phyloP scores from a whole-genome alignment of 2,113 vertebrate genomes.

The Amphilophus citrinellus region DNA sequence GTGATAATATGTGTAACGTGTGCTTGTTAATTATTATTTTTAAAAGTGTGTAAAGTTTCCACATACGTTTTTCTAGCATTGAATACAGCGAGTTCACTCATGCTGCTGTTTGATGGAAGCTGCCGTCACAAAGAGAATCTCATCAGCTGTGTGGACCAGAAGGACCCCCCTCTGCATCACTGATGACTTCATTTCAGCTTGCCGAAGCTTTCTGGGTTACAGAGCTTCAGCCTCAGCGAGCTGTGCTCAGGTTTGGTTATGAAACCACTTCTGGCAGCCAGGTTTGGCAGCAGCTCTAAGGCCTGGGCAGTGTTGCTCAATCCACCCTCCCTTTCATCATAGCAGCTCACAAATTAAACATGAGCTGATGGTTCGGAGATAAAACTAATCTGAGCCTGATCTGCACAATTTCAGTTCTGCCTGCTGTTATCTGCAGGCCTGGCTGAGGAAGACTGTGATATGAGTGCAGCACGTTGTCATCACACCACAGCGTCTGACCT shows the following conservation, averaged over 20 bases:
- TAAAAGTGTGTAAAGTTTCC: not conserved
- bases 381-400: conserved; percentile 15
- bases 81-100: too few species aligned
- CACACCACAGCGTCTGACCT: conserved; percentile 22
- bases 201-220: not conserved
- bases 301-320: conserved; percentile 38
- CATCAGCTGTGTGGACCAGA: not conserved
- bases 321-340: conserved; percentile 28
- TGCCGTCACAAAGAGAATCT: not conserved
- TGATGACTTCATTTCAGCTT: not conserved
- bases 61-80: not conserved
- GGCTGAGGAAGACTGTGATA: not conserved
- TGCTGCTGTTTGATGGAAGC: not conserved
- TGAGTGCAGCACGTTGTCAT: not conserved
- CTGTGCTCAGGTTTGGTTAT: conserved; percentile 24
- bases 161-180: not conserved
- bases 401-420: conserved; percentile 22
- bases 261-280: conserved; percentile 21
- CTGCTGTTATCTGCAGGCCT: conserved; percentile 20
- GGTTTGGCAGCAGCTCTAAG: not conserved
- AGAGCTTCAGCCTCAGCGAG: not conserved
- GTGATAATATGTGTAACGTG: not conserved
- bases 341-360: conserved; percentile 45
- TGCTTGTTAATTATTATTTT: not conserved
- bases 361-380: conserved; percentile 14